Evolutionary conservation across 53 echinoderm and acorn worm species (phyloP).

Genomic region (Mesocentrotus franciscanus): DNA sequence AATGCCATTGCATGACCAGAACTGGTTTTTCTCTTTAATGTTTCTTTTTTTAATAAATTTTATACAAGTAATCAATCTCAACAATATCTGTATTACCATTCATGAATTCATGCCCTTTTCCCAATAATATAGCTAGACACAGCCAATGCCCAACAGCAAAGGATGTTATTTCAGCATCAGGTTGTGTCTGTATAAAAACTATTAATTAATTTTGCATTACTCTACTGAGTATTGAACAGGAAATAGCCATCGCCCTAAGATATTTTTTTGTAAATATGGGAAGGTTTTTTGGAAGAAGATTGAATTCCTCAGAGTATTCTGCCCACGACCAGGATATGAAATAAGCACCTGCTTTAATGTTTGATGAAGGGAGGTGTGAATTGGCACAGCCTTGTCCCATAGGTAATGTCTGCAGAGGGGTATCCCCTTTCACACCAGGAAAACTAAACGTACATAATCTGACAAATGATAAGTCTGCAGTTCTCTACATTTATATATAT

Average conservation of each 20-base stretch:
- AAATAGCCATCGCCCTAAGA: constrained; percentile 2
- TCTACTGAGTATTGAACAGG: not conserved
- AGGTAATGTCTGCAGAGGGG: not conserved
- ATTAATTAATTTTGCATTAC: not conserved
- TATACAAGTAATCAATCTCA: too few relatives aligned
- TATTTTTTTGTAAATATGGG: not conserved
- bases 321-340: not conserved
- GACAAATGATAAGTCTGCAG: too few relatives aligned
- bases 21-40: too few relatives aligned
- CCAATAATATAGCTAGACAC: not conserved
- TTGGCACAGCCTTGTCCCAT: not conserved
- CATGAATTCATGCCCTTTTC: too few relatives aligned
- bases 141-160: not conserved
- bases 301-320: constrained; percentile 1
- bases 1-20: too few relatives aligned
- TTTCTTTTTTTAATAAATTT: too few relatives aligned
- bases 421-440: not conserved
- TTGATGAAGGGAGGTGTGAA: constrained; percentile 42
- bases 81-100: too few relatives aligned
- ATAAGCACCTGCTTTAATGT: constrained; percentile 37
- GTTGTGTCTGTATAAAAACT: not conserved
- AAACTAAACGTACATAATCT: not conserved
- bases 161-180: not conserved
- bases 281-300: not conserved
- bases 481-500: too few relatives aligned